Evolutionary conservation across 2,888 invertebrate genomes (phyloP).

Genomic region (Mesorhabditis spiculigera): DNA sequence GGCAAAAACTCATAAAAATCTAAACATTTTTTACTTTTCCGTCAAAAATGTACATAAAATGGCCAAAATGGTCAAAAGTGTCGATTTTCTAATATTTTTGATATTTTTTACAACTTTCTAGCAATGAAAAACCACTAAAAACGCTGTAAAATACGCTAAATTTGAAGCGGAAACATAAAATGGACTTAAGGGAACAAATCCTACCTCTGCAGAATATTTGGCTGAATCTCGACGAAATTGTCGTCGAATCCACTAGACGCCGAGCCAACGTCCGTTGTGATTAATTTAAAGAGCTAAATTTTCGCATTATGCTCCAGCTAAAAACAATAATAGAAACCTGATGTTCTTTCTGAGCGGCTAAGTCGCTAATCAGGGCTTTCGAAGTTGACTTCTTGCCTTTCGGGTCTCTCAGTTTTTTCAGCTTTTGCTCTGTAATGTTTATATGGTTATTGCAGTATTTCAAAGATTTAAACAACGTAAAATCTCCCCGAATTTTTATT

Average conservation of each 20-base stretch:
- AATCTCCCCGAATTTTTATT: too few relatives aligned
- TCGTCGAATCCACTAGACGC: slow-evolving; percentile 27
- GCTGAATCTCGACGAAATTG: slow-evolving; percentile 32
- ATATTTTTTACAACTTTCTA: too few relatives aligned
- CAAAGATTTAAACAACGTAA: too few relatives aligned
- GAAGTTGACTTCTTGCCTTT: slow-evolving; percentile 15
- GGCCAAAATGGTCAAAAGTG: too few relatives aligned
- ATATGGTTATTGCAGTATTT: too few relatives aligned
- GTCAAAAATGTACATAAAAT: too few relatives aligned
- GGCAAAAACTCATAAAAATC: neutral
- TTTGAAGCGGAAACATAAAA: too few relatives aligned
- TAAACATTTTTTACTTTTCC: too few relatives aligned
- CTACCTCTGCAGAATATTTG: slow-evolving; percentile 21
- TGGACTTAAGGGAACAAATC: too few relatives aligned
- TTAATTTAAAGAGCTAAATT: neutral
- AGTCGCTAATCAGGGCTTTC: slow-evolving; percentile 21
- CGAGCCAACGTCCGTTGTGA: neutral
- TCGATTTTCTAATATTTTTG: too few relatives aligned
- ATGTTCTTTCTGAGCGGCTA: slow-evolving; percentile 24
- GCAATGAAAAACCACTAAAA: too few relatives aligned
- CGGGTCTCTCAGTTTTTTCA: slow-evolving; percentile 22
- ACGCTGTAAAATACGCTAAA: too few relatives aligned
- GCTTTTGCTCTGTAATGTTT: slow-evolving; percentile 18
- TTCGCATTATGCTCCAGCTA: neutral
- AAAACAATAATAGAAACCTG: slow-evolving; percentile 15